Evolutionary conservation across 2,797 vertebrate species (phyloP).

Genomic region (Malacoraja senta): DNA sequence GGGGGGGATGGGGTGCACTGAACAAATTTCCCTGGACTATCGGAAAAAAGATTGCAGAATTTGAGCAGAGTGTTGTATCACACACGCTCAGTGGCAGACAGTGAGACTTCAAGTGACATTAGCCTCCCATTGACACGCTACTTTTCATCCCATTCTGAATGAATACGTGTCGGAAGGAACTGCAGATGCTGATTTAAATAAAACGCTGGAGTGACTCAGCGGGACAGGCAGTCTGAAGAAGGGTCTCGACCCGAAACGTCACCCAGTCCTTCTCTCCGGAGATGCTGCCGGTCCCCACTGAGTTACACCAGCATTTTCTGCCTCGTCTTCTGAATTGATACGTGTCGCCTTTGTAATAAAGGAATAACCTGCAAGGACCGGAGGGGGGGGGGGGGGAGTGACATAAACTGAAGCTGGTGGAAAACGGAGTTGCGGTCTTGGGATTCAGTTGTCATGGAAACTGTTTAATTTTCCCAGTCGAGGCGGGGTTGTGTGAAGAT

Average conservation of each 20-base stretch:
- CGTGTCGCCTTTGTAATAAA: conserved; percentile 34
- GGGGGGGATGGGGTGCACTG: background rate
- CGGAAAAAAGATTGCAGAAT: background rate
- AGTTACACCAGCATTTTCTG: no score
- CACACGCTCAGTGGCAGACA: conserved; percentile 39
- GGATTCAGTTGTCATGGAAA: conserved; percentile 52
- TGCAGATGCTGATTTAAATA: no score
- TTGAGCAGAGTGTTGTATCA: background rate
- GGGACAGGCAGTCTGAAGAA: no score
- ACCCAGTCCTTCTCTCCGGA: no score
- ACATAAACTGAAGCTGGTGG: conserved; percentile 25
- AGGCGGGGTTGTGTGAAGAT: conserved; percentile 41
- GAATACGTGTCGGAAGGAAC: conserved; percentile 41
- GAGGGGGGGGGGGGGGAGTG: conserved; percentile 39
- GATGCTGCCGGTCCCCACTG: no score
- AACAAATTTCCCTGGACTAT: background rate
- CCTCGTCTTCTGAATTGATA: conserved; percentile 46
- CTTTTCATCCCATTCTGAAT: conserved; percentile 54
- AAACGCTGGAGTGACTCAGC: no score
- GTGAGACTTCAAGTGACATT: conserved; percentile 46
- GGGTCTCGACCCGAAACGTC: no score
- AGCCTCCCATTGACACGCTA: conserved; percentile 53
- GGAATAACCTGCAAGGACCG: conserved; percentile 7
- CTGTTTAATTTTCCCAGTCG: conserved; percentile 46
- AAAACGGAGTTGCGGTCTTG: conserved; percentile 40